phyloP scores from a whole-genome alignment of 2,113 vertebrate genomes.

The Siniperca chuatsi region DNA sequence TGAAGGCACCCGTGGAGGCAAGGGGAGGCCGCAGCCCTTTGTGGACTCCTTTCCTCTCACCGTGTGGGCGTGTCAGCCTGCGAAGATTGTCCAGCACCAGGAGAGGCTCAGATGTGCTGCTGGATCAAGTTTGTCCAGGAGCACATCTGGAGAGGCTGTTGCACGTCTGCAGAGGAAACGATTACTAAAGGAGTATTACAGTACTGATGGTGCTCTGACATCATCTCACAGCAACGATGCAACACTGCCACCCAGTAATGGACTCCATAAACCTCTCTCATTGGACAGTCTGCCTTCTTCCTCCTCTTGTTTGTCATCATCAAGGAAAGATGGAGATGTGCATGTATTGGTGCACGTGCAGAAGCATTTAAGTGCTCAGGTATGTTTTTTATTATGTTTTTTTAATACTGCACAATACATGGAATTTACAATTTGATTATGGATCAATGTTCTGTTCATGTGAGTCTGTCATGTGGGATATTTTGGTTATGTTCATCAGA shows the following conservation, averaged over 20 bases:
- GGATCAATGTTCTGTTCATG: background rate
- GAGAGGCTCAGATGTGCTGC: conserved; percentile 78
- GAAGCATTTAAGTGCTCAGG: conserved; percentile 93
- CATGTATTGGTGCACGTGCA: conserved; percentile 91
- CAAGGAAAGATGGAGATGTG: conserved; percentile 86
- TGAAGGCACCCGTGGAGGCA: conserved; percentile 90
- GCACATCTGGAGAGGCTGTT: conserved; percentile 88
- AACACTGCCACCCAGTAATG: conserved; percentile 74
- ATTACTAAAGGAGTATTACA: conserved; percentile 94
- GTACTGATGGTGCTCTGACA: conserved; percentile 79
- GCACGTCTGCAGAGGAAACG: conserved; percentile 91
- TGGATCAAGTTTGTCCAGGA: conserved; percentile 83
- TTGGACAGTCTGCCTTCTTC: conserved; percentile 79
- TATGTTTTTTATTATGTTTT: conserved; percentile 71
- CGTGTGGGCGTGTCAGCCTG: conserved; percentile 94
- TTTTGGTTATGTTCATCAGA: background rate
- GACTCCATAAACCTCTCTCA: conserved; percentile 81
- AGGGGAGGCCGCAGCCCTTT: conserved; percentile 91
- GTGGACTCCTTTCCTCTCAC: conserved; percentile 96
- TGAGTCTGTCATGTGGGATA: background rate
- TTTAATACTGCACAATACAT: background rate
- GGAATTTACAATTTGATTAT: background rate
- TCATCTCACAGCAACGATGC: conserved; percentile 21
- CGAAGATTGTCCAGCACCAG: conserved; percentile 87
- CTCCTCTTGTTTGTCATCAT: conserved; percentile 43